Base-by-base conservation (phyloP, 2,113 vertebrate genomes). In the Amphiprion percula region DNA sequence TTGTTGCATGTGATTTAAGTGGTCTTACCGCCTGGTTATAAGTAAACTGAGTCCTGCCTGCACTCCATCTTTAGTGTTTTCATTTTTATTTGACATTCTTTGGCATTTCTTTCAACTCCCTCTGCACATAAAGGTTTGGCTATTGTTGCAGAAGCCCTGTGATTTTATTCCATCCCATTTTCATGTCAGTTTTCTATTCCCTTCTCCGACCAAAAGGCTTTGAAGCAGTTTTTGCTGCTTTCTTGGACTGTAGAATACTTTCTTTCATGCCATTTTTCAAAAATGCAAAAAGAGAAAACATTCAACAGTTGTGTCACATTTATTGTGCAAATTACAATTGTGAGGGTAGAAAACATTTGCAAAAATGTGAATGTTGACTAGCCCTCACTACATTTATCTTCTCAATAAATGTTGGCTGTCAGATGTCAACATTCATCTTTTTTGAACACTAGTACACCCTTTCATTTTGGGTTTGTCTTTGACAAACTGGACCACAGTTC, bases 1-100 rank as follows among this genome's bases (percentile, higher is more conserved):
- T 66, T 74, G 64, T 33, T 53, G n/a, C 17, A 10, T 62, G 60
- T 52, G 49, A 60, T 61, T 65, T 12, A 56, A 44, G 37, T 15
- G 24, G 69, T 16, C 2, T 17, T 46, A 5, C 41, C 54, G 47
- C 11, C 30, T 24, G 44, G 23, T 56, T 71, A 15, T 24, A 58
- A 68, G 46, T 49, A 66, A 78, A 74, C 52, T 1, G 3, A 16
- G 19, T 7, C 26, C 46, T 49, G 10, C 15, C 39, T 37, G 24
- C 19, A 19, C 47, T 73, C 63, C 10, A 4, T 77, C 37, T 54
- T 62, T 11, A 23, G 50, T 58, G 30, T 74, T 77, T 69, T 69
- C 10, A 53, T 30, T 68, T 68, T 46, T 17, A 69, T 69, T 52
- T 74, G 52, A 69, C 59, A 64, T 46, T 17, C 64, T 69, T 52